Conservation (phyloP, 2,797 vertebrate genomes). For the Sphaeramia orbicularis region DNA sequence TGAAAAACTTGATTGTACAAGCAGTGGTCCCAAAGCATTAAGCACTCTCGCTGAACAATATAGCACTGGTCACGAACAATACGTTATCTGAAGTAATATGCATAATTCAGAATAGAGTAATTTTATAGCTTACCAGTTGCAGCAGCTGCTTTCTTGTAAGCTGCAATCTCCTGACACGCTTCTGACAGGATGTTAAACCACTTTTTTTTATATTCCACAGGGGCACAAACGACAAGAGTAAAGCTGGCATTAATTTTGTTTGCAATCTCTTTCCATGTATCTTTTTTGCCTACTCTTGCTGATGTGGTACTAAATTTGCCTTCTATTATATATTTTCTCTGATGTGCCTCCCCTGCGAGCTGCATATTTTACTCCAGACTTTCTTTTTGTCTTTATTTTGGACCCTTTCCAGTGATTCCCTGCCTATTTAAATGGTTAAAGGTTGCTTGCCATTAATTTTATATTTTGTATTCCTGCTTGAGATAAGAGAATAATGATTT, state of each 20-base stretch:
- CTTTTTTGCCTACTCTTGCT: constrained; percentile 59
- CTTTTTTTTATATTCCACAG: constrained; percentile 70
- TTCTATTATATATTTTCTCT: constrained; percentile 53
- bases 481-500: constrained; percentile 28
- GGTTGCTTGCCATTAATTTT: constrained; percentile 50
- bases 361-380: constrained; percentile 31
- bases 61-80: constrained; percentile 63
- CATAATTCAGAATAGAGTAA: constrained; percentile 71
- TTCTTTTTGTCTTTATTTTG: constrained; percentile 58
- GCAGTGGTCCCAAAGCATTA: constrained; percentile 53
- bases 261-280: constrained; percentile 65
- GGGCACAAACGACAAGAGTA: constrained; percentile 56
- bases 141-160: constrained; percentile 59
- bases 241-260: constrained; percentile 72
- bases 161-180: constrained; percentile 69
- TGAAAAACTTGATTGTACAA: constrained; percentile 51
- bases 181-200: constrained; percentile 69
- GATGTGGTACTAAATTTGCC: constrained; percentile 48
- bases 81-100: constrained; percentile 63
- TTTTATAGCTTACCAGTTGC: constrained; percentile 68
- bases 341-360: constrained; percentile 39
- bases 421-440: constrained; percentile 39
- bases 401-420: constrained; percentile 26
- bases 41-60: constrained; percentile 63
- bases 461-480: constrained; percentile 51